Evolutionary conservation across 1,140 invertebrate species (phyloP), one percentile per base, ranked within the genome.

Genomic region (Halotydeus destructor): DNA sequence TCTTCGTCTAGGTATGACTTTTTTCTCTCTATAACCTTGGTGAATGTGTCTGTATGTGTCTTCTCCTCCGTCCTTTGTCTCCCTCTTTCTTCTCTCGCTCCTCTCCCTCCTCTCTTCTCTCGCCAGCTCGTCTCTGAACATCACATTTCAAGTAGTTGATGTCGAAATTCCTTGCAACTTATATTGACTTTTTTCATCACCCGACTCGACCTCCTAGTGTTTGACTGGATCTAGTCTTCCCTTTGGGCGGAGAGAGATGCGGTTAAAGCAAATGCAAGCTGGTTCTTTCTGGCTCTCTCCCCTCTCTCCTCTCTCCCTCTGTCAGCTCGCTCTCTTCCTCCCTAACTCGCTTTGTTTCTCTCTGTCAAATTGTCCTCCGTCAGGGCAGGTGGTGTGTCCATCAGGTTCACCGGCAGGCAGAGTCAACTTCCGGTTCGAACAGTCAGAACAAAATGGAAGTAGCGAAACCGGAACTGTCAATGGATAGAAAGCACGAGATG

Each of bases 331-430:
- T 5, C 19, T 19, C 12, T n/a, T 12, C 14, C 19, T 28, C 27
- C 8, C 27, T 28, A 8, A 28, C 31, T 5, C 31, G 14, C 31
- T 19, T 33, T 12, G 12, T 33, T 4, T 5, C 12, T 33, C 31
- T 5, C 31, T 33, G 12, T 33, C 31, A 33, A 33, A 33, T 33
- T 33, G 19, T 33, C 31, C 19, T 33, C 31, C 31, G 31, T 33
- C 19, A 5, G 5, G n/a, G 19, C 19, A 16, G 27, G 8, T 28
- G 27, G 14, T 28, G 27, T 9, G 8, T n/a, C 14, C 27, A 33
- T 33, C 19, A n/a, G 5, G 4, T 33, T 4, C 14, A 5, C 31
- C 19, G 14, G 31, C 5, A 33, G 5, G 14, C 27, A 30, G n/a
- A n/a, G 9, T 30, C n/a, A 30, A 33, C 31, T 33, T 4, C 19